phyloP scores from a whole-genome alignment of 2,888 invertebrate species.

The Noctua janthe region DNA sequence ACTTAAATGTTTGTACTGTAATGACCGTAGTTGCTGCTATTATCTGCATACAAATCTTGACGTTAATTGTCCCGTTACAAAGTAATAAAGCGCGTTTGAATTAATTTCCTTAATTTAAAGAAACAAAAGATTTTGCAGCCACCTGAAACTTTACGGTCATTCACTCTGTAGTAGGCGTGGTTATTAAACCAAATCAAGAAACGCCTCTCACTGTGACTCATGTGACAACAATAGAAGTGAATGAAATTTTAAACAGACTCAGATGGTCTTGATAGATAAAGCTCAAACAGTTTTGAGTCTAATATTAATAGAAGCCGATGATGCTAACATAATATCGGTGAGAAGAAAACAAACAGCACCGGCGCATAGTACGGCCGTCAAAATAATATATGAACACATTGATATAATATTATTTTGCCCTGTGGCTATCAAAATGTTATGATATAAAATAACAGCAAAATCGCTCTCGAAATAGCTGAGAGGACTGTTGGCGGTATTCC shows the following conservation, averaged over 20 bases:
- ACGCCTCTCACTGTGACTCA: constrained; percentile 65
- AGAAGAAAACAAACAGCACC: constrained; percentile 42
- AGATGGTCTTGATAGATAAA: constrained; percentile 52
- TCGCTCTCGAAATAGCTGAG: constrained; percentile 72
- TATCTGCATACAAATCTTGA: constrained; percentile 17
- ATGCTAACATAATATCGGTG: constrained; percentile 36
- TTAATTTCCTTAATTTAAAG: constrained; percentile 60
- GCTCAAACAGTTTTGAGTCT: constrained; percentile 34
- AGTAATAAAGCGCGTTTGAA: constrained; percentile 48
- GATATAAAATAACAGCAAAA: constrained; percentile 72
- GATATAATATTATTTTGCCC: constrained; percentile 49
- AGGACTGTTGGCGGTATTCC: constrained; percentile 74
- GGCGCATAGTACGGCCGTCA: constrained; percentile 31
- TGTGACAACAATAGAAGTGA: constrained; percentile 64
- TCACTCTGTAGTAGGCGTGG: constrained; percentile 69
- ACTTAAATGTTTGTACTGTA: neutral
- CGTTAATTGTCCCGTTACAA: constrained; percentile 47
- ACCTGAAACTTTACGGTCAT: constrained; percentile 68
- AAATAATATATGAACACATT: constrained; percentile 42
- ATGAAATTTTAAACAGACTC: constrained; percentile 43
- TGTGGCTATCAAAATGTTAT: constrained; percentile 61
- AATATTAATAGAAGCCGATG: constrained; percentile 26
- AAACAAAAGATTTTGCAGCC: constrained; percentile 62
- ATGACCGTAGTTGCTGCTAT: neutral
- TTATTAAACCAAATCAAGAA: constrained; percentile 70